phyloP scores from a whole-genome alignment of 2,797 vertebrate species.

The Halcyon badia region DNA sequence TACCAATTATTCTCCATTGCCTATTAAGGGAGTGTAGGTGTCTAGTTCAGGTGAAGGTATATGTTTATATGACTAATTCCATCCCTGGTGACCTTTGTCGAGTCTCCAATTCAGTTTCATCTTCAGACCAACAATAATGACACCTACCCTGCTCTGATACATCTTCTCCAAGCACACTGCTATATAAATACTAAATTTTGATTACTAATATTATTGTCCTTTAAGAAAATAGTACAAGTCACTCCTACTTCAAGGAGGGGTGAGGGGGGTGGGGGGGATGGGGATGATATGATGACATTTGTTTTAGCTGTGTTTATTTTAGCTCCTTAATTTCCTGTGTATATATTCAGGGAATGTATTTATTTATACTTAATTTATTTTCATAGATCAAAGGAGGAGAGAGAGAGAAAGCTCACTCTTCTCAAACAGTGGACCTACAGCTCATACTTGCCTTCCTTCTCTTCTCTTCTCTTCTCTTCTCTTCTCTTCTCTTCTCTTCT shows the following conservation, averaged over 20 bases:
- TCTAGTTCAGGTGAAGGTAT: background rate
- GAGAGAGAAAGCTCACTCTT: background rate
- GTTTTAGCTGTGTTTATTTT: background rate
- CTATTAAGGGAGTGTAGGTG: background rate
- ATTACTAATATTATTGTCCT: background rate
- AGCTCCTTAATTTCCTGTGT: background rate
- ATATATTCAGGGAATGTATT: background rate
- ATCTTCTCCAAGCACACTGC: background rate
- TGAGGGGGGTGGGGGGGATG: no score
- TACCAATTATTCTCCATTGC: background rate
- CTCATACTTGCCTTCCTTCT: background rate
- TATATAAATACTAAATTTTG: background rate
- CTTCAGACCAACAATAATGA: background rate
- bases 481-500: background rate
- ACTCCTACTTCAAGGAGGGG: background rate
- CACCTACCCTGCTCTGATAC: background rate
- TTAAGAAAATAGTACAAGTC: background rate
- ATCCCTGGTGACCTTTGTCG: background rate
- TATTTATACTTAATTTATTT: conserved; percentile 7
- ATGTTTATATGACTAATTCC: background rate
- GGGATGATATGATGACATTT: background rate
- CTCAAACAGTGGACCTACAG: background rate
- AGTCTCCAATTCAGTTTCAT: background rate
- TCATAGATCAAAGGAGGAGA: background rate
- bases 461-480: background rate